A percentile compares a stretch with the other conserved stretches of the same genome.
These are phyloP conservation scores for Sebastes matsubarae DNA, from an alignment of 2,797 vertebrate species.

Conservation along the genomic window DNA sequence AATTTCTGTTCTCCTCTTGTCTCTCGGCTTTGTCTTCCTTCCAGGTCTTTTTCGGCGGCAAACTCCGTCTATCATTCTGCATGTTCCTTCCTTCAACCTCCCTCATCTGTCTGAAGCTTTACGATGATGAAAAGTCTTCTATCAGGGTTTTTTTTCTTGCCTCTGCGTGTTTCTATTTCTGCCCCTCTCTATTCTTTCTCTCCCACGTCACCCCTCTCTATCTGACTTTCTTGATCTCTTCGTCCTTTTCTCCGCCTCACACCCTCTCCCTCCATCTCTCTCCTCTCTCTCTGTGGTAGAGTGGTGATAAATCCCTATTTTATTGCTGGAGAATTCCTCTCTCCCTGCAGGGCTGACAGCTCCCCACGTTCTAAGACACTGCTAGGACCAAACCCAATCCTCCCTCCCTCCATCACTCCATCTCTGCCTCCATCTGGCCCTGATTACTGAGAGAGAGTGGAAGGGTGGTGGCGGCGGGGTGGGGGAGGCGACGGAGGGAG, in stretches of 20 bases:
- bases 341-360: constrained; percentile 98
- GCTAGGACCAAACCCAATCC: constrained; percentile 89
- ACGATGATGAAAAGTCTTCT: constrained; percentile 46
- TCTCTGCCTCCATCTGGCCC: constrained; percentile 96
- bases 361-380: constrained; percentile 92
- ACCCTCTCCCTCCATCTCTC: constrained; percentile 50
- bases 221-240: constrained; percentile 64
- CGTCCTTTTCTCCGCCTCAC: constrained; percentile 53
- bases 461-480: constrained; percentile 56
- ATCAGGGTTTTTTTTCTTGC: constrained; percentile 5
- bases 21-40: constrained; percentile 27
- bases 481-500: constrained; percentile 50
- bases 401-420: constrained; percentile 78
- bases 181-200: constrained; percentile 32
- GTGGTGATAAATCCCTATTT: constrained; percentile 99
- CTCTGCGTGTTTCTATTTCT: constrained; percentile 27
- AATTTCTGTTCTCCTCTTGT: constrained; percentile 43
- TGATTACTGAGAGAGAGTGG: constrained; percentile 88
- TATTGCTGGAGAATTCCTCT: constrained; percentile 98
- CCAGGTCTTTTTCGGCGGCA: constrained; percentile 31
- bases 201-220: constrained; percentile 46
- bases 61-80: constrained; percentile 44
- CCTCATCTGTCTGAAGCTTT: constrained; percentile 52
- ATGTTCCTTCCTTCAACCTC: constrained; percentile 42
- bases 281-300: constrained; percentile 90